Base-by-base conservation (phyloP, 1,140 invertebrate genomes). In the Teleogryllus occipitalis region DNA sequence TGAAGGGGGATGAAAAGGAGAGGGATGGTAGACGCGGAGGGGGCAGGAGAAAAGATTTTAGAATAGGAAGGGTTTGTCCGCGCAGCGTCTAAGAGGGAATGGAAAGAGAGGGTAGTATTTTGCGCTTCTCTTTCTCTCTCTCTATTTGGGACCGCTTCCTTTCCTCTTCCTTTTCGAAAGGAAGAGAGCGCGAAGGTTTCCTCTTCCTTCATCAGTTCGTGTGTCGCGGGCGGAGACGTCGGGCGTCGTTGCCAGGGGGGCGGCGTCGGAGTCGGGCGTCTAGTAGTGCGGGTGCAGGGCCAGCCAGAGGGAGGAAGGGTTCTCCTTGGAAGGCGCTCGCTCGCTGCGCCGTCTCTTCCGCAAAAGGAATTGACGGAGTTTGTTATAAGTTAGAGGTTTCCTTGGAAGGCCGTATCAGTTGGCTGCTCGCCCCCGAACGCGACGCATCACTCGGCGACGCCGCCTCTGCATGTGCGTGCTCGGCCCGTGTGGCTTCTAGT, bases 171-270 rank as follows among this genome's bases (percentile, higher is more conserved):
- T 47, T 47, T 77, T 77, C 76, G 74, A 77, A 54, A 77, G 48
- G 76, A 48, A 77, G 48, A 48, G 76, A 49, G 76, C 47, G 48
- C 47, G 76, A n/a, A 48, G 48, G 76, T 77, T 77, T 77, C 76
- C 76, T 77, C 48, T 77, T 77, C 46, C 76, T 77, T 77, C 76
- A 46, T 78, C 78, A 78, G 78, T 78, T 73, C 65, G 78, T 74
- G 65, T 78, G 27, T n/a, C 78, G 78, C 54, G 39, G 48, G 65
- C 78, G 73, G 73, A 78, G 78, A 78, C 78, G 78, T 78, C 54
- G 73, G 78, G 73, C 78, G 78, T 78, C 78, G 78, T 74, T 78
- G 47, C 72, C 73, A 74, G 65, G 65, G 73, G 47, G 77, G 78
- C 39, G 78, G 78, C 49, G 77, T 65, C 77, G 77, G 47, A 27